phyloP scores from a whole-genome alignment of 2,797 vertebrate genomes.

The Lemur catta region DNA sequence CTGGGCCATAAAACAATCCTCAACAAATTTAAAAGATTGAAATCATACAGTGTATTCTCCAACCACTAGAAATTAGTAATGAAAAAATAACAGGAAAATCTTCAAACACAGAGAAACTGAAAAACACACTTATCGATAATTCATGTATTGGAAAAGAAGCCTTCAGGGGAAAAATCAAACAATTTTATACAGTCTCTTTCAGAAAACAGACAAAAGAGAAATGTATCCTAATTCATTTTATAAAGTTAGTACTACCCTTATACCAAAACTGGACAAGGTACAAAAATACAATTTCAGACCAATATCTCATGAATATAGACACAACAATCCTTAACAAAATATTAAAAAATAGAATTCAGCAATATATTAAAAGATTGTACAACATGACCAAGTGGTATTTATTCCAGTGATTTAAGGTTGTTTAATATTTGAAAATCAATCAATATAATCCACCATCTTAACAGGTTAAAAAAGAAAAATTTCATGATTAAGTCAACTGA shows the following conservation, averaged over 20 bases:
- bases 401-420: neutral
- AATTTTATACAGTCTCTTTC: neutral
- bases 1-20: neutral
- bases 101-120: neutral
- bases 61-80: neutral
- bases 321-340: neutral
- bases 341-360: neutral
- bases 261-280: neutral
- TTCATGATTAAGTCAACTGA: neutral
- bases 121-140: neutral
- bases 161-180: neutral
- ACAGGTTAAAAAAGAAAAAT: neutral
- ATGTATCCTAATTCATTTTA: neutral
- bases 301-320: neutral
- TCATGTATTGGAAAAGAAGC: neutral
- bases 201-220: neutral
- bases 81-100: neutral
- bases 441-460: neutral
- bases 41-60: neutral
- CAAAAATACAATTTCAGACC: neutral
- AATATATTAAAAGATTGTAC: neutral
- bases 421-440: neutral
- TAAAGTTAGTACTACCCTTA: neutral
- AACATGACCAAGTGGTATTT: neutral
- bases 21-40: neutral